Evolutionary conservation across 2,113 vertebrate genomes (phyloP).

Genomic region (Dromaius novaehollandiae): DNA sequence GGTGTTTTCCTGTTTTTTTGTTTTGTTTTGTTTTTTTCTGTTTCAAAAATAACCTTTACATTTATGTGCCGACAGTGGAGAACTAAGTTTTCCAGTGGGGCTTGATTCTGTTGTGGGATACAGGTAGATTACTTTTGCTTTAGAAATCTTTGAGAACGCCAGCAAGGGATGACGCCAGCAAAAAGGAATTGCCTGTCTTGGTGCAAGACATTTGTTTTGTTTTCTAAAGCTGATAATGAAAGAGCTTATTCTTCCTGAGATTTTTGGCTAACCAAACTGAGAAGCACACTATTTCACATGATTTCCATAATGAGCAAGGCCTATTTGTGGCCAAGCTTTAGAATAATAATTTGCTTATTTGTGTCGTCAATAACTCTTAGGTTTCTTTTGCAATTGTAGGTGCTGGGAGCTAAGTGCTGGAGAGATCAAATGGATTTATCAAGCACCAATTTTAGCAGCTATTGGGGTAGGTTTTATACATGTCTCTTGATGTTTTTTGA

Average conservation of each 20-base stretch:
- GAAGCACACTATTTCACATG: background rate
- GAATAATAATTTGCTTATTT: background rate
- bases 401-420: conserved; percentile 89
- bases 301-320: background rate
- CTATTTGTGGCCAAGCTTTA: background rate
- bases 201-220: background rate
- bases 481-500: background rate
- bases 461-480: conserved; percentile 82
- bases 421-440: conserved; percentile 89
- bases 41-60: background rate
- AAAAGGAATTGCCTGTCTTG: background rate
- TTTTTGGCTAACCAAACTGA: background rate
- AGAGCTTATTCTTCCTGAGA: background rate
- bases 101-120: too few species aligned
- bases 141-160: background rate
- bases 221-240: background rate
- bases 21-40: too few species aligned
- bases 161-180: background rate
- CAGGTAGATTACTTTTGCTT: too few species aligned
- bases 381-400: conserved; percentile 58
- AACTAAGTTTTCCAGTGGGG: background rate
- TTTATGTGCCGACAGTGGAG: background rate
- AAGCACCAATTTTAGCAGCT: conserved; percentile 87
- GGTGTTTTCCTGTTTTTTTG: background rate
- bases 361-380: background rate